Conservation (phyloP, 2,113 vertebrate genomes). For the Notarius quadriscutis region DNA sequence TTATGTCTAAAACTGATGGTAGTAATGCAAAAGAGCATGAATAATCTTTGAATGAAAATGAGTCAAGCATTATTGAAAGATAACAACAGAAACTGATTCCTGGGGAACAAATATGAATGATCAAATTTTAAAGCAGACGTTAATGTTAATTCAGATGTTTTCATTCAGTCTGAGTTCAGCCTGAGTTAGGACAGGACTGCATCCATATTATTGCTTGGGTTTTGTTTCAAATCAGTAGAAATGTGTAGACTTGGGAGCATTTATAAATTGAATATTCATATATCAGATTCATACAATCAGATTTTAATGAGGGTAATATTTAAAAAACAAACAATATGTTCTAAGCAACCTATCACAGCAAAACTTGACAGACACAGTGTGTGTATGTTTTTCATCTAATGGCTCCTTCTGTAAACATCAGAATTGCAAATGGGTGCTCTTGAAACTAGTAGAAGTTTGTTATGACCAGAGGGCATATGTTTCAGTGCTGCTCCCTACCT, state of each 20-base stretch:
- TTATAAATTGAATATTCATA: neutral
- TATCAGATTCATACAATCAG: neutral
- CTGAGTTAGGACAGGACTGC: neutral
- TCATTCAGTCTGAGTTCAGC: neutral
- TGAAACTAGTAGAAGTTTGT: neutral
- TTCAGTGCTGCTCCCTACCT: neutral
- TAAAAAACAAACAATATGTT: neutral
- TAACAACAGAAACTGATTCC: neutral
- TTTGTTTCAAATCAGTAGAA: neutral
- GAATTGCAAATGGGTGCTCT: neutral
- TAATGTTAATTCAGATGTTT: too few species aligned
- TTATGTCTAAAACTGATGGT: too few species aligned
- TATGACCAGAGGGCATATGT: neutral
- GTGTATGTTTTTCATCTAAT: neutral
- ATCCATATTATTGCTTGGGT: neutral
- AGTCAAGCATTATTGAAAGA: neutral
- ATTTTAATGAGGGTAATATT: neutral
- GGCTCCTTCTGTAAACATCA: neutral
- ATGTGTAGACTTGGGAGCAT: neutral
- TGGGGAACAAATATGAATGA: neutral
- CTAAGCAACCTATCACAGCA: neutral
- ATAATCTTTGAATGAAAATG: neutral
- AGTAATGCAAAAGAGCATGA: neutral
- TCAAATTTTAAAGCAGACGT: neutral
- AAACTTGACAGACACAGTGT: neutral